Evolutionary conservation across 2,797 vertebrate species (phyloP).

Genomic region (Hydrolagus colliei): DNA sequence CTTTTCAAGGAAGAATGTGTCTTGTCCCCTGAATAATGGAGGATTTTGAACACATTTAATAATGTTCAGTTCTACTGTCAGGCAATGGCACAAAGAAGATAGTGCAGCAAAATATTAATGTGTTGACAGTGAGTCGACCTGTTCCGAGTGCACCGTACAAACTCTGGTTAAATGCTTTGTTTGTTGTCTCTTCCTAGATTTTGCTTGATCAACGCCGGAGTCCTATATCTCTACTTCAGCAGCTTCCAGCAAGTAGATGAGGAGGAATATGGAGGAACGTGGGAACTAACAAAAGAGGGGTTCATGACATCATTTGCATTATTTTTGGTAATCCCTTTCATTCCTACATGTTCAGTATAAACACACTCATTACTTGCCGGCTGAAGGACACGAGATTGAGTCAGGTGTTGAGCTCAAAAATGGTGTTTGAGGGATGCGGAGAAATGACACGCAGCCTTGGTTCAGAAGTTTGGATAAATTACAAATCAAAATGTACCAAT

Average conservation of each 20-base stretch:
- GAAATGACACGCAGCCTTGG: too few relatives aligned
- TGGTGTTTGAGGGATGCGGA: too few relatives aligned
- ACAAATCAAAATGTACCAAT: too few relatives aligned
- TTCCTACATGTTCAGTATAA: not conserved
- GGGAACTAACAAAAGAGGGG: constrained; percentile 97
- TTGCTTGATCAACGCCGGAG: constrained; percentile 95
- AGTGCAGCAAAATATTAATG: not conserved
- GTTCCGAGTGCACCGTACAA: not conserved
- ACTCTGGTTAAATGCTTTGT: constrained; percentile 2
- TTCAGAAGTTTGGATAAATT: too few relatives aligned
- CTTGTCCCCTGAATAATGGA: not conserved
- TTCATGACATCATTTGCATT: constrained; percentile 98
- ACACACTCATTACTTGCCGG: not conserved
- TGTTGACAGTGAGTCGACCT: not conserved
- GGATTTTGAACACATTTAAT: not conserved
- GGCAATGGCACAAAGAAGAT: not conserved
- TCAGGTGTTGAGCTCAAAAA: not conserved
- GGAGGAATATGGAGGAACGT: constrained; percentile 91
- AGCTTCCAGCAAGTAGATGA: constrained; percentile 96
- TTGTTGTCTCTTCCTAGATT: constrained; percentile 62
- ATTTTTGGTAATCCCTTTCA: constrained; percentile 75
- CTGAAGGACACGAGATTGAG: not conserved
- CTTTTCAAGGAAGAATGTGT: not conserved
- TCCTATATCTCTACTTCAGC: constrained; percentile 96
- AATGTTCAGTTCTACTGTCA: not conserved